phyloP scores from a whole-genome alignment of 2,888 invertebrate genomes.

The Calliopum simillimum region DNA sequence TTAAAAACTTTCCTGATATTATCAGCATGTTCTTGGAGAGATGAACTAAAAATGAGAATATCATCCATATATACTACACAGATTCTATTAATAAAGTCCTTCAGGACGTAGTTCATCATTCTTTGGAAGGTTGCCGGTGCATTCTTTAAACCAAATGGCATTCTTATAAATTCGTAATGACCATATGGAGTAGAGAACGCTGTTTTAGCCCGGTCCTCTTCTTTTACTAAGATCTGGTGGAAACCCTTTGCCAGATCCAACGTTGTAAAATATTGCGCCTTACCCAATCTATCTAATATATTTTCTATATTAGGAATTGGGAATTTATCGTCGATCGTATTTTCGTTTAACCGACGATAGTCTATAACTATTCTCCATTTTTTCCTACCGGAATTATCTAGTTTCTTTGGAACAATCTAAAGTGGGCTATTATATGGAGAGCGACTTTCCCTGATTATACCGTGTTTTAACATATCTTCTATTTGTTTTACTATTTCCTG shows the following conservation, averaged over 20 bases:
- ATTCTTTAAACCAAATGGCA: conserved; percentile 19
- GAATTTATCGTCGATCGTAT: conserved; percentile 24
- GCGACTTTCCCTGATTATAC: conserved; percentile 24
- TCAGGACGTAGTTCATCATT: conserved; percentile 22
- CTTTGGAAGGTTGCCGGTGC: conserved; percentile 31
- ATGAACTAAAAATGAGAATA: conserved; percentile 23
- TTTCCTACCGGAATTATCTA: conserved; percentile 15
- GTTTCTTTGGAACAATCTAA: conserved; percentile 31
- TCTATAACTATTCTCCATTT: conserved; percentile 30
- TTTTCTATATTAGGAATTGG: conserved; percentile 19
- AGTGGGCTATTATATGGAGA: conserved; percentile 26
- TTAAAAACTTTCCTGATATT: conserved; percentile 4
- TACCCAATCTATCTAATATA: conserved; percentile 23
- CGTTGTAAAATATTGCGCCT: conserved; percentile 20
- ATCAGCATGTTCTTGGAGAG: conserved; percentile 6
- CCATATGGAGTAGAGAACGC: conserved; percentile 24
- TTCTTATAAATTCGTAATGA: conserved; percentile 22
- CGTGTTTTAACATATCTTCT: conserved; percentile 9
- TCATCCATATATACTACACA: conserved; percentile 30
- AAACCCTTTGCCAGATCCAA: conserved; percentile 25
- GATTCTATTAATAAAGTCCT: conserved; percentile 26
- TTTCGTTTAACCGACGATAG: conserved; percentile 19
- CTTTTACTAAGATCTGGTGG: conserved; percentile 23
- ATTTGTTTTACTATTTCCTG: conserved; percentile 10
- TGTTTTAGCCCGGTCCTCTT: conserved; percentile 31